A percentile compares a stretch with the other conserved stretches of the same genome.
Conservation (phyloP, 2,797 vertebrate species). For the Rhinoraja longicauda region DNA sequence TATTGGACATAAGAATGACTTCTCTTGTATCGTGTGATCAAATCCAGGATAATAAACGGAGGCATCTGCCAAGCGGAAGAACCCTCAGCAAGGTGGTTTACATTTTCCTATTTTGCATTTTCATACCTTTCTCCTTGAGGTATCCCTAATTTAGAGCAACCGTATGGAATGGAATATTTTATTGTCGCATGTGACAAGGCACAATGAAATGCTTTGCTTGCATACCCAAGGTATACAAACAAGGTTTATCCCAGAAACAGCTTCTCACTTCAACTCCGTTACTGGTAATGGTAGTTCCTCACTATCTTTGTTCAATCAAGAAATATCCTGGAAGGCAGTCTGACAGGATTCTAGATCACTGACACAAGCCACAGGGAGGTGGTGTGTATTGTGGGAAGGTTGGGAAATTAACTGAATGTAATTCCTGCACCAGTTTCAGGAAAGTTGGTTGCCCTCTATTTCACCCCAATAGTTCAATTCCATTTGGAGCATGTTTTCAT, state of each 20-base stretch:
- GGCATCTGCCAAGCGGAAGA: background rate
- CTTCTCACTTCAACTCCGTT: background rate
- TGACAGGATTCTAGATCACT: background rate
- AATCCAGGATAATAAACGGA: background rate
- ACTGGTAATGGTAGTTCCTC: background rate
- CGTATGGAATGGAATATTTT: no score
- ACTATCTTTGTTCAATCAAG: background rate
- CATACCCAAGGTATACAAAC: no score
- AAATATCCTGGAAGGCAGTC: background rate
- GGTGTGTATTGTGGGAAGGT: no score
- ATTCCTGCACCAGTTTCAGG: background rate
- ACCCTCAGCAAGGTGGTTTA: background rate
- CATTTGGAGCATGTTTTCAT: background rate
- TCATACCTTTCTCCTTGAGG: background rate
- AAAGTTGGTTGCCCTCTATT: background rate
- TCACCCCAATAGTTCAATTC: background rate
- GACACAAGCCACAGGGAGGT: background rate
- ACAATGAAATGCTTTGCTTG: no score
- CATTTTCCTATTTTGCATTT: background rate
- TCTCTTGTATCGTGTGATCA: background rate
- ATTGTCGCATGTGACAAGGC: no score
- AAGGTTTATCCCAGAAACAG: background rate
- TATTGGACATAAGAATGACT: background rate
- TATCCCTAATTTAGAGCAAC: background rate
- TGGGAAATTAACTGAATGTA: background rate